A percentile compares a stretch with the other conserved stretches of the same genome.
These are phyloP conservation scores for Arbacia lixula DNA, from an alignment of 53 echinoderm and acorn worm species.

Conservation along the genomic window DNA sequence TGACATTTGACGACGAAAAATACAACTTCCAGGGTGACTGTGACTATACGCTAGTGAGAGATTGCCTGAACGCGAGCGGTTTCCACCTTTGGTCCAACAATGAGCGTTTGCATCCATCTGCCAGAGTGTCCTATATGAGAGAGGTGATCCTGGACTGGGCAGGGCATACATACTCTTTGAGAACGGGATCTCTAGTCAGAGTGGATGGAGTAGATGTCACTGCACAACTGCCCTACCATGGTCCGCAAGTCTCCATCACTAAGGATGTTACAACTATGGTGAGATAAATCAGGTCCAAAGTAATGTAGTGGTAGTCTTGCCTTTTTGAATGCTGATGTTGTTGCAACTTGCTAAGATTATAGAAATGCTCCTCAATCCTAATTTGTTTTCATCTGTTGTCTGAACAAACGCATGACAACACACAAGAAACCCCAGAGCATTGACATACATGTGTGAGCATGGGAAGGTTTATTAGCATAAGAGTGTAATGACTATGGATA, in stretches of 20 bases:
- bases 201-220: conserved; percentile 60
- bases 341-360: too few species aligned
- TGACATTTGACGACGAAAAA: conserved; percentile 63
- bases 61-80: conserved; percentile 37
- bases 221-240: conserved; percentile 38
- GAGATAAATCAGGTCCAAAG: too few species aligned
- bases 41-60: conserved; percentile 63
- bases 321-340: too few species aligned
- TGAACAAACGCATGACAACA: too few species aligned
- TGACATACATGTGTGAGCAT: too few species aligned
- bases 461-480: too few species aligned
- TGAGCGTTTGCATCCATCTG: conserved; percentile 43
- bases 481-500: too few species aligned
- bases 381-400: too few species aligned
- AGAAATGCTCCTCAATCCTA: too few species aligned
- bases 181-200: conserved; percentile 14
- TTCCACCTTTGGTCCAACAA: conserved; percentile 59
- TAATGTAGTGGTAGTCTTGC: too few species aligned
- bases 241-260: not conserved
- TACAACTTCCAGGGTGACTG: conserved; percentile 77
- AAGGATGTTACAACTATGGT: not conserved
- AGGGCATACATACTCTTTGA: conserved; percentile 31
- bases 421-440: too few species aligned
- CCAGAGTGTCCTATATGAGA: conserved; percentile 42
- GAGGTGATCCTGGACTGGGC: conserved; percentile 33